phyloP scores from a whole-genome alignment of 2,888 invertebrate genomes.

The Polyploca ridens region DNA sequence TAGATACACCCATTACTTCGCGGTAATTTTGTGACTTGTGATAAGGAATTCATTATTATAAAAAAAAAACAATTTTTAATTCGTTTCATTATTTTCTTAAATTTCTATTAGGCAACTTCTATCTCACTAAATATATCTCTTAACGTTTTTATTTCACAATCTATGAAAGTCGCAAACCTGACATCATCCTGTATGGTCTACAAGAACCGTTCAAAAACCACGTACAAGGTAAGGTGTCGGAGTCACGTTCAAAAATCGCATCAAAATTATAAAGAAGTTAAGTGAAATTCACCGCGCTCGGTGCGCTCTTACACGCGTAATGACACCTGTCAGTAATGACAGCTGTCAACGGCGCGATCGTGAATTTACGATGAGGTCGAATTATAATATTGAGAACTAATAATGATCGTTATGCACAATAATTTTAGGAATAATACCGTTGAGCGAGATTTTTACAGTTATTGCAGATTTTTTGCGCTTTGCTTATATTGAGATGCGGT shows the following conservation, averaged over 20 bases:
- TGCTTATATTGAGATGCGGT: neutral
- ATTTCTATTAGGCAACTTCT: too few species aligned
- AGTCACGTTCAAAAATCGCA: slow-evolving; percentile 76
- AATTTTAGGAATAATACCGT: neutral
- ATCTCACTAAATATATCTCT: too few species aligned
- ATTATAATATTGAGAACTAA: slow-evolving; percentile 37
- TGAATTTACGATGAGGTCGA: slow-evolving; percentile 50
- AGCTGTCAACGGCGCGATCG: slow-evolving; percentile 44
- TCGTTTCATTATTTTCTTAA: too few species aligned
- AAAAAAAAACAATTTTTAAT: too few species aligned
- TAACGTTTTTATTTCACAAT: too few species aligned
- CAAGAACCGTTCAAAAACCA: slow-evolving; percentile 39
- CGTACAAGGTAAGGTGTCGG: slow-evolving; percentile 62
- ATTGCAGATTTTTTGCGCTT: neutral
- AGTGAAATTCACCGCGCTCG: slow-evolving; percentile 66
- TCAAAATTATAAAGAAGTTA: slow-evolving; percentile 80
- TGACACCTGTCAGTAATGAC: slow-evolving; percentile 59
- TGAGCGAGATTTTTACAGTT: slow-evolving; percentile 1
- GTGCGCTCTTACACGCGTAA: slow-evolving; percentile 38
- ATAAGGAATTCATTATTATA: too few species aligned
- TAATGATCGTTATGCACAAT: slow-evolving; percentile 25
- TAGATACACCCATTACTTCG: too few species aligned
- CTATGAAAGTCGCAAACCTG: too few species aligned
- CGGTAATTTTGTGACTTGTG: too few species aligned
- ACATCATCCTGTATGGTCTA: slow-evolving; percentile 41